Base-by-base conservation (phyloP, 2,797 vertebrate species). In the Rhinella marina region DNA sequence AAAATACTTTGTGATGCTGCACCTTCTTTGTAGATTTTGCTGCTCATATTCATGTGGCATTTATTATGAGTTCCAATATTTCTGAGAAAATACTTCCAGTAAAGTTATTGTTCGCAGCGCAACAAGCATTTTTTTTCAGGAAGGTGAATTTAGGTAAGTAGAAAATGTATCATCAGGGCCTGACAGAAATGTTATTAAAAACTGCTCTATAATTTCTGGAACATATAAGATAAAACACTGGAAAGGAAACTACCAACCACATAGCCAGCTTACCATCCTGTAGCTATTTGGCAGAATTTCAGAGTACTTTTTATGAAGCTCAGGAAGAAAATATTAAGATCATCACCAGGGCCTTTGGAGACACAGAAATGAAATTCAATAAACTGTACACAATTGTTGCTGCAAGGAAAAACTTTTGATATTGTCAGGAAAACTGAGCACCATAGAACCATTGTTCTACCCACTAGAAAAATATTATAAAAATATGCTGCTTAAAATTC, bases 321-420 rank as follows among this genome's bases (percentile, higher is more conserved):
- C 27, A 32, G 66, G 62, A 52, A 41, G 80, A 82, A 82, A 41
- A 64, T 66, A 50, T 82, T 64, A 50, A 76, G 73, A 82, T 64
- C 80, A 66, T 52, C 52, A 52, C 13, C 27, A 12, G 23, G 16
- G 80, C 61, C 61, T 52, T 82, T 50, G 32, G 57, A 66, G 80
- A 48, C 23, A 68, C 59, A 62, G 14, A 66, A 81, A 41, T 81
- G 25, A 62, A 81, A 82, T 76, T 76, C 73, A 76, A 82, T 82
- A 82, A 82, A 64, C 41, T 16, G 32, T 82, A 82, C 59, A 82
- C 41, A 82, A 41, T 66, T 82, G 59, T 50, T 66, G 80, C 80
- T 82, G 62, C 10, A 50, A 82, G 32, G 59, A 82, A 52, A 82
- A 48, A 64, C 32, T 16, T 82, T 66, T 66, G 41, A 76, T 76